Evolutionary conservation across 2,797 vertebrate genomes (phyloP), one percentile per base, ranked within the genome.

Genomic region (Sebastes steindachneri): DNA sequence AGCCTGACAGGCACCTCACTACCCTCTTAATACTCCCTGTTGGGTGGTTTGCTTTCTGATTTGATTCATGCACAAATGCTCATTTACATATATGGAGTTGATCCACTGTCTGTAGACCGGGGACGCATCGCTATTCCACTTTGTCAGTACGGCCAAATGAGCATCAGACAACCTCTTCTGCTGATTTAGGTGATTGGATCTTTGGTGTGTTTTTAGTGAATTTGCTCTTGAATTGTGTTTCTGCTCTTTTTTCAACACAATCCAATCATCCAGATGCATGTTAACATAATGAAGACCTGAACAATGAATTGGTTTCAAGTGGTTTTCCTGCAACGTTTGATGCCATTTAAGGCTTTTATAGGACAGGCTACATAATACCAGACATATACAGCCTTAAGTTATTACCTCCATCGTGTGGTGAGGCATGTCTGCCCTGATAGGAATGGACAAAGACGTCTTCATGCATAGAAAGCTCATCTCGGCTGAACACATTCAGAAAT

Each of bases 401-500:
- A 70, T 76, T 66, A 53, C 65, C 23, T 28, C 67, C 25, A 54
- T 73, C 37, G 11, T 23, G 73, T 65, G 62, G 17, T 72, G 68
- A 70, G 29, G 21, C 55, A 6, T 70, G 81, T 77, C 68, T 53
- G 0, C 25, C 8, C 70, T 63, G 57, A 81, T 74, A 69, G 66
- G 41, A 78, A 55, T 65, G 48, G 84, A 78, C 65, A 67, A 31
- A 62, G 48, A 73, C 28, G 29, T 73, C 25, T 73, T 68, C 23
- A 4, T 53, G 28, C 41, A 7, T 55, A 70, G 21, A 74, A 54
- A 57, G 19, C 25, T 45, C 70, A 65, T 17, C 80, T 75, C 67
- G 4, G 45, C 64, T 68, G 78, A 65, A 25, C 25, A 51, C 66
- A 28, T 63, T 71, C 63, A 77, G 51, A 87, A 88, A 83, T 77